Evolutionary conservation across 2,113 vertebrate species (phyloP).

Genomic region (Phrynosoma platyrhinos): DNA sequence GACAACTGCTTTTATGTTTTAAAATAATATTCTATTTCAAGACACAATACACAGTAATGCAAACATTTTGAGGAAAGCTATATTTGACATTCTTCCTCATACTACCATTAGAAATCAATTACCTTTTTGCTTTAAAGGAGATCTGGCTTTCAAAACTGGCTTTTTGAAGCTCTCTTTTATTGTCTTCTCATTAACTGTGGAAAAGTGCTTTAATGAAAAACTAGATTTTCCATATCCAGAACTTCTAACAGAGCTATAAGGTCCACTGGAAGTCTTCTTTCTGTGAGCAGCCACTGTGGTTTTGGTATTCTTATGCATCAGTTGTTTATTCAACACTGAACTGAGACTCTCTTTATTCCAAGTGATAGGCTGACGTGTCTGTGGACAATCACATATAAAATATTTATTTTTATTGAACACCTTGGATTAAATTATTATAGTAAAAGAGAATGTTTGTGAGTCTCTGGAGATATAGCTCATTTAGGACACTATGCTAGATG

Average conservation of each 20-base stretch:
- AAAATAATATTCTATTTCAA: not conserved
- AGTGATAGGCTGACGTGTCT: constrained; percentile 58
- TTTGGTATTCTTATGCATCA: constrained; percentile 65
- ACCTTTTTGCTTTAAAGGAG: constrained; percentile 80
- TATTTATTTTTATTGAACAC: constrained; percentile 37
- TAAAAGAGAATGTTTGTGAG: not conserved
- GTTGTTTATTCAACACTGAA: constrained; percentile 52
- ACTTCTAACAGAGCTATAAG: constrained; percentile 71
- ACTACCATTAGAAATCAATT: constrained; percentile 42
- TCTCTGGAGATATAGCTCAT: no score
- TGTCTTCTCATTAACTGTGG: constrained; percentile 68
- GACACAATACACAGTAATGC: not conserved
- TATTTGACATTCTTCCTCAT: not conserved
- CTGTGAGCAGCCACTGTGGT: constrained; percentile 69
- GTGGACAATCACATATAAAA: constrained; percentile 26
- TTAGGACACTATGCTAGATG: no score
- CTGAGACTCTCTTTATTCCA: constrained; percentile 60
- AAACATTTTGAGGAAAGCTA: not conserved
- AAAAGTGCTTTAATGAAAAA: constrained; percentile 68
- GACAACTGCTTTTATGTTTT: not conserved
- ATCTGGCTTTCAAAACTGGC: constrained; percentile 62
- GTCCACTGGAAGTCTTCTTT: constrained; percentile 69
- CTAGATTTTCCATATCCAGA: constrained; percentile 79
- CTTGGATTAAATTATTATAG: constrained; percentile 23
- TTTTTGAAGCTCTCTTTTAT: constrained; percentile 70